Base-by-base conservation (phyloP, 2,113 vertebrate genomes). In the Poecilia latipinna region DNA sequence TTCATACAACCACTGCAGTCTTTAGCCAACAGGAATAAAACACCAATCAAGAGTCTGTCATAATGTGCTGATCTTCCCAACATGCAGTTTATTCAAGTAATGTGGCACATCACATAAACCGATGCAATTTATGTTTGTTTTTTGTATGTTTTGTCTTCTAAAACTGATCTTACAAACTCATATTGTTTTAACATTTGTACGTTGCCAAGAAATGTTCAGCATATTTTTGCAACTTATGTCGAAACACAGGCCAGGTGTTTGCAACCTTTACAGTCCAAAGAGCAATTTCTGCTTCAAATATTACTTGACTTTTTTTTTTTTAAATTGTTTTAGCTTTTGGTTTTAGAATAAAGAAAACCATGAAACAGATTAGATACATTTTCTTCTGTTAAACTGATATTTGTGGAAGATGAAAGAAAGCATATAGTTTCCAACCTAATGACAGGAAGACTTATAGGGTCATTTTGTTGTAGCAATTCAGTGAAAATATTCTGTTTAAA, bases 61-160 rank as follows among this genome's bases (percentile, higher is more conserved):
- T 72, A 74, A 86, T 82, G 77, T 78, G 42, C 71, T 61, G 70
- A 70, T 62, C 73, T 73, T 77, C 75, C 65, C 31, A 70, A 79
- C 71, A 69, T 72, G 17, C n/a, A 74, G 71, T 83, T 88, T 85
- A 79, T 77, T 81, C 84, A 82, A 24, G 60, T 89, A 1, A 75
- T 82, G 87, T 78, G 67, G 67, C 57, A 73, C 68, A 84, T 44
- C 44, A 62, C 73, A 44, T 78, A 77, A 72, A n/a, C 66, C 57
- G 29, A 76, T 11, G 26, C 65, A 51, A 64, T 33, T 65, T 29
- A 2, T 22, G 4, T 22, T 51, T 19, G 15, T 17, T 22, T 7
- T 51, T 8, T 51, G 19, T 51, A 29, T 29, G 29, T 29, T 29
- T 29, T 29, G 29, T 29, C 48, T 19, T 51, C 1, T n/a, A 57